Evolutionary conservation across 2,888 invertebrate species (phyloP), one percentile per base, ranked within the genome.

Genomic region (Sarcophaga rosellei): DNA sequence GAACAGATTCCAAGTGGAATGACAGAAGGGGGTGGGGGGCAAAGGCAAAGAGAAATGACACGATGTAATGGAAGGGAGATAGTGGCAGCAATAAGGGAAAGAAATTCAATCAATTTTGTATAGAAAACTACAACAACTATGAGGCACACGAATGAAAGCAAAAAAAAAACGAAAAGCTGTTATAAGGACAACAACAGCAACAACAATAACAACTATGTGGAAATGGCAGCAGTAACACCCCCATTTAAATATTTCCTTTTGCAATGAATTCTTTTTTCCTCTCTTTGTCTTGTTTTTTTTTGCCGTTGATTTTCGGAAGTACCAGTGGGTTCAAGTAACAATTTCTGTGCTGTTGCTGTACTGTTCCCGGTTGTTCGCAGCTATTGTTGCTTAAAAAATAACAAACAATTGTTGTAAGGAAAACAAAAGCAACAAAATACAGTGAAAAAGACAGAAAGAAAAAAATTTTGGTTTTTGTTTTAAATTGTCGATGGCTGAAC

Each of bases 51-150:
- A 15, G 12, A 53, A 12, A 53, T 15, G 53, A 35, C 35, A 35
- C 35, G 10, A 35, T 35, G 35, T 1, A 8, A 35, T 8, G 35
- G 2, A 35, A 35, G 35, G 10, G 10, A 35, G 35, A 25, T 25
- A 25, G 25, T 25, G 25, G 25, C 25, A 2, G 6, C 0, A 6
- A 47, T 15, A 15, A 47, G 47, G 1, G 47, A 79, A 73, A 73
- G 75, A 81, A 84, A 86, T 81, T 86, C 86, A 84, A 84, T 86
- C 86, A 86, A 84, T 79, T 84, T 65, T 53, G 21, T 78, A 81
- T 61, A 59, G 53, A 61, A 53, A 72, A 66, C 66, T 66, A 61
- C 47, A 47, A 47, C 53, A 65, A 76, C 57, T 53, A 15, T 5
- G 11, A 21, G 35, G 53, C 65, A 65, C 68, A 59, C 25, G 57